Evolutionary conservation across 2,113 vertebrate species (phyloP).

Genomic region (Heloderma charlesbogerti): DNA sequence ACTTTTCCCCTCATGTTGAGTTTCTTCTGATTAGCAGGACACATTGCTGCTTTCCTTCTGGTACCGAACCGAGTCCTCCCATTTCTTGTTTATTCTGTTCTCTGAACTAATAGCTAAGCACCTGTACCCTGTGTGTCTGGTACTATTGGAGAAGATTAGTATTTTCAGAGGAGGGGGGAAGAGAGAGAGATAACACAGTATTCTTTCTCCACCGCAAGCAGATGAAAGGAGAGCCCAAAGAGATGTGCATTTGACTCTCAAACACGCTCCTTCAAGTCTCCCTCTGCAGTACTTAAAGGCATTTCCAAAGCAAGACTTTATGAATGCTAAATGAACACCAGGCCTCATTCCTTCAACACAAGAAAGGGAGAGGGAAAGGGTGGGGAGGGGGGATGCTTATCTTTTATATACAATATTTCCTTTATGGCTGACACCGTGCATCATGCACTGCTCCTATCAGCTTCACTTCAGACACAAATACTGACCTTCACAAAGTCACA

Average conservation of each 20-base stretch:
- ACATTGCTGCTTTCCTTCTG: neutral
- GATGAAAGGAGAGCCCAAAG: slow-evolving; percentile 81
- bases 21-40: slow-evolving; percentile 55
- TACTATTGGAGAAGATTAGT: slow-evolving; percentile 76
- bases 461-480: slow-evolving; percentile 52
- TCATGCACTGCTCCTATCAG: slow-evolving; percentile 16
- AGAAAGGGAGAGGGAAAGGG: slow-evolving; percentile 60
- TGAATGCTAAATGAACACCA: slow-evolving; percentile 82
- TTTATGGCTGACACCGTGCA: slow-evolving; percentile 58
- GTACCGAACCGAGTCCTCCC: slow-evolving; percentile 52
- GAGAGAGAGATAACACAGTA: slow-evolving; percentile 64
- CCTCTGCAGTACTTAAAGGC: slow-evolving; percentile 80
- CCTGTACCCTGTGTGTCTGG: slow-evolving; percentile 67
- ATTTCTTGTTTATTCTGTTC: slow-evolving; percentile 54
- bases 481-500: slow-evolving; percentile 78
- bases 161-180: slow-evolving; percentile 61
- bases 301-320: slow-evolving; percentile 79
- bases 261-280: slow-evolving; percentile 77
- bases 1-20: neutral
- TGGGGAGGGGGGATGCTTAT: slow-evolving; percentile 4
- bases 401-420: slow-evolving; percentile 77
- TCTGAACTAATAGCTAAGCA: slow-evolving; percentile 71
- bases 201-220: slow-evolving; percentile 70
- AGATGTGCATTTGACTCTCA: slow-evolving; percentile 80
- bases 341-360: slow-evolving; percentile 70